A percentile compares a stretch with the other conserved stretches of the same genome.
Conservation (phyloP, 2,888 invertebrate genomes). For the Poecilus cupreus region DNA sequence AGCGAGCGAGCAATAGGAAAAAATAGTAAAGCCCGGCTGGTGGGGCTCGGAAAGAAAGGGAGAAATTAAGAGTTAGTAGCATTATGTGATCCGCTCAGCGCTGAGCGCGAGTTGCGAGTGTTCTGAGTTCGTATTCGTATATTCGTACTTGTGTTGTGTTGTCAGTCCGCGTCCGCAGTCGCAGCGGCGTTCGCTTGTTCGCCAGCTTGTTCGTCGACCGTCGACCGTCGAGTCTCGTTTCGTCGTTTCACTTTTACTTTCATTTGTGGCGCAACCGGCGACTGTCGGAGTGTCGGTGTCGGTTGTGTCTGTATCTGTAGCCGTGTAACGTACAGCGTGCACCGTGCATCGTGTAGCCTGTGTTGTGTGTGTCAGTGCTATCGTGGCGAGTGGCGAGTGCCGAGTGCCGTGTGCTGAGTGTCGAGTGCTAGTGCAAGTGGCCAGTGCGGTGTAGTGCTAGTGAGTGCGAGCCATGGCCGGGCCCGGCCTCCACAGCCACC, state of each 20-base stretch:
- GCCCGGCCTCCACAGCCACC: background rate
- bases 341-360: background rate
- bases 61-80: slow-evolving; percentile 71
- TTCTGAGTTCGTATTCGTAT: background rate
- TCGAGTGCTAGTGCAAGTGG: slow-evolving; percentile 8
- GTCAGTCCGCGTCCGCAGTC: no score
- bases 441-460: slow-evolving; percentile 27
- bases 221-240: slow-evolving; percentile 63
- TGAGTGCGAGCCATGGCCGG: slow-evolving; percentile 28
- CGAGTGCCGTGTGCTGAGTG: slow-evolving; percentile 14
- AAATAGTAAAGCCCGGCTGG: slow-evolving; percentile 67
- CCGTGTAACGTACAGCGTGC: no score
- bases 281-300: slow-evolving; percentile 61
- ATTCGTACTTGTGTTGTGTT: no score
- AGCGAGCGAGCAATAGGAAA: slow-evolving; percentile 71
- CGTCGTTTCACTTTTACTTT: slow-evolving; percentile 74
- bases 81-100: background rate
- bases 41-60: slow-evolving; percentile 70
- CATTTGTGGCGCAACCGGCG: slow-evolving; percentile 72
- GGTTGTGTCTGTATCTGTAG: background rate
- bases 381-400: background rate
- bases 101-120: background rate
- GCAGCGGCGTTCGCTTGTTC: slow-evolving; percentile 59
- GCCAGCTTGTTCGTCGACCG: slow-evolving; percentile 61
- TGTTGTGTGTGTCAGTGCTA: background rate